Base-by-base conservation (phyloP, 2,888 invertebrate species). In the Epistrophe grossulariae region DNA sequence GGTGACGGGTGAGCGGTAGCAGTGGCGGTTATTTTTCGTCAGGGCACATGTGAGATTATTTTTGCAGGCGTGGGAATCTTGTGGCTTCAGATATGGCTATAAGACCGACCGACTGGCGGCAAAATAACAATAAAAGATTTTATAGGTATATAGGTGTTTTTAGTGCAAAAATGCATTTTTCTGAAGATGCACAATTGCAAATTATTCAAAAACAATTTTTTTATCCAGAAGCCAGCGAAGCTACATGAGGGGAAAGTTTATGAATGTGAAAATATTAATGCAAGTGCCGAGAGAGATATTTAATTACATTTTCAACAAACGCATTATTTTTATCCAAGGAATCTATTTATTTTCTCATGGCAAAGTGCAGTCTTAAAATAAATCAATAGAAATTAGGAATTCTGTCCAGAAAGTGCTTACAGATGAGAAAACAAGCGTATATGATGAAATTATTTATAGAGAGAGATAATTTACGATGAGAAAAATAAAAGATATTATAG, bases 61-160 rank as follows among this genome's bases (percentile, higher is more conserved):
- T 82, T 70, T 82, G 68, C 77, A 62, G 83, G 78, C 85, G 85
- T 87, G 85, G 85, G 85, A 87, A 87, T 82, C 70, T 82, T 70
- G 74, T 78, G 70, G 79, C 45, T 74, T 64, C 60, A 57, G 60
- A 40, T n/a, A n/a, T 50, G 52, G 48, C 48, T 8, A n/a, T n/a
- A 55, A 10, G 24, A 19, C 19, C 45, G 68, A 68, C 48, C 19
- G 50, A 50, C 50, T 40, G 48, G 52, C 55, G 66, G 57, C 59
- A 19, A 17, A 19, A 66, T 24, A 57, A 43, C 19, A 72, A 83
- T 60, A 66, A 68, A 79, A 55, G 11, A 15, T 38, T 3, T 73
- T 50, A 35, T 31, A 35, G 35, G 2, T 0, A 9, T 35, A 35
- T 35, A 70, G 60, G 68, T 72, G 77, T 72, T 81, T 19, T 24